Conservation (phyloP, 2,888 invertebrate genomes). For the Caenorhabditis japonica region DNA sequence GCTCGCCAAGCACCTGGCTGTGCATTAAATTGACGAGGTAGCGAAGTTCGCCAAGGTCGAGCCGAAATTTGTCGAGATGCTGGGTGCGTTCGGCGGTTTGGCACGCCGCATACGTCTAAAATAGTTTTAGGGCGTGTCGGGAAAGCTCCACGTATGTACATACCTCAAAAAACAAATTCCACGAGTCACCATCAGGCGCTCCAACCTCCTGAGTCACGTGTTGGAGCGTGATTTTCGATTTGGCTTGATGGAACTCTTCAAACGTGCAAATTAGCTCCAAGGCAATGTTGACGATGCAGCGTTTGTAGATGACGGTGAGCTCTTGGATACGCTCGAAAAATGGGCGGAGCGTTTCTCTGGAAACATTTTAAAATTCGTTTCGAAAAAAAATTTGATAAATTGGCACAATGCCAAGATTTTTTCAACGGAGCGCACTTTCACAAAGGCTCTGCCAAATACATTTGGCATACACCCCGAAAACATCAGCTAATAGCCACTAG, state of each 20-base stretch:
- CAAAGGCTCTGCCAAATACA: too few relatives aligned
- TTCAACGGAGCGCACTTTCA: too few relatives aligned
- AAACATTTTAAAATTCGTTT: too few relatives aligned
- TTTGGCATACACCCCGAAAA: too few relatives aligned
- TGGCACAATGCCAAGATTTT: too few relatives aligned
- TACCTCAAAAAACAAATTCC: too few relatives aligned
- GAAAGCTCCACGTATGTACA: too few relatives aligned
- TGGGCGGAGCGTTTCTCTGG: constrained; percentile 1
- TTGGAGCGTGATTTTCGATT: not conserved
- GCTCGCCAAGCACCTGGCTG: not conserved
- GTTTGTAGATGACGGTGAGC: not conserved
- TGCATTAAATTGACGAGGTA: constrained; percentile 21
- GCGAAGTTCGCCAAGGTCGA: constrained; percentile 7
- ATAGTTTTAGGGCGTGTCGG: too few relatives aligned
- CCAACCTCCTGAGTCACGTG: not conserved
- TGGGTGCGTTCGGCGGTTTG: not conserved
- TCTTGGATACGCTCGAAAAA: constrained; percentile 9
- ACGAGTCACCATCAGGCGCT: too few relatives aligned
- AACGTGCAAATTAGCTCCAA: constrained; percentile 9
- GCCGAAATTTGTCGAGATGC: not conserved
- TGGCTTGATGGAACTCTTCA: constrained; percentile 6
- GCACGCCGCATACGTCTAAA: not conserved
- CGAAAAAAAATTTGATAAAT: too few relatives aligned
- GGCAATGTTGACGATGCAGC: not conserved
- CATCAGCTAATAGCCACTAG: too few relatives aligned